Percentiles rank a stretch among this genome's conserved stretches.
Conservation (phyloP, 2,888 invertebrate species). For the Melanchra persicariae region DNA sequence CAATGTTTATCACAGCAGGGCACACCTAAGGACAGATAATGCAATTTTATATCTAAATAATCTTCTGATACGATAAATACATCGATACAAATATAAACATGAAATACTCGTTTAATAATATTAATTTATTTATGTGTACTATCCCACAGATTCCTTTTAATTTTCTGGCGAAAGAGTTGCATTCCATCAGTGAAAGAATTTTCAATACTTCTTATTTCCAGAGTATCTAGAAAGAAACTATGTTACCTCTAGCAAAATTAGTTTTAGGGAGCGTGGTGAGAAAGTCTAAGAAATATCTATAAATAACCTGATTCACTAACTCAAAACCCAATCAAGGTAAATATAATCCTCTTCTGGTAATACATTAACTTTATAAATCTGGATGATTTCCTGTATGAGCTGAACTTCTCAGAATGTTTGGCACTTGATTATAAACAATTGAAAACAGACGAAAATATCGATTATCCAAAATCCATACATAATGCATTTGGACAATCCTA, state of each 20-base stretch:
- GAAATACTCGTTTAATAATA: background rate
- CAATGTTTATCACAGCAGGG: background rate
- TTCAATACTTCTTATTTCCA: too few relatives aligned
- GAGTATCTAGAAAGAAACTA: too few relatives aligned
- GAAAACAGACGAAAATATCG: slow-evolving; percentile 40
- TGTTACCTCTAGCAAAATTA: too few relatives aligned
- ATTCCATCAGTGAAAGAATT: too few relatives aligned
- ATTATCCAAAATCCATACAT: slow-evolving; percentile 27
- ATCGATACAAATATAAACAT: background rate
- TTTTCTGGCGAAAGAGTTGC: too few relatives aligned
- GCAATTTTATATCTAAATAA: background rate
- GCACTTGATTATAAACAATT: slow-evolving; percentile 51
- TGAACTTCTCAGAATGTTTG: slow-evolving; percentile 48
- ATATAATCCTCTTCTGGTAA: slow-evolving; percentile 29
- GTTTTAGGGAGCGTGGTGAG: too few relatives aligned
- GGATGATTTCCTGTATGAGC: slow-evolving; percentile 39
- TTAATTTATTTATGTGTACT: too few relatives aligned
- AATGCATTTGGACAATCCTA: background rate
- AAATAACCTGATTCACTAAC: slow-evolving; percentile 1
- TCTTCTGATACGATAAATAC: background rate
- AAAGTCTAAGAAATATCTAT: background rate
- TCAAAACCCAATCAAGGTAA: slow-evolving; percentile 20
- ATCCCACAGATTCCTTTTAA: too few relatives aligned
- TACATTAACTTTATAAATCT: slow-evolving; percentile 20
- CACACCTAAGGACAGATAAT: background rate